Conservation (phyloP, 2,113 vertebrate species). For the sheep (Ovis aries) region DNA sequence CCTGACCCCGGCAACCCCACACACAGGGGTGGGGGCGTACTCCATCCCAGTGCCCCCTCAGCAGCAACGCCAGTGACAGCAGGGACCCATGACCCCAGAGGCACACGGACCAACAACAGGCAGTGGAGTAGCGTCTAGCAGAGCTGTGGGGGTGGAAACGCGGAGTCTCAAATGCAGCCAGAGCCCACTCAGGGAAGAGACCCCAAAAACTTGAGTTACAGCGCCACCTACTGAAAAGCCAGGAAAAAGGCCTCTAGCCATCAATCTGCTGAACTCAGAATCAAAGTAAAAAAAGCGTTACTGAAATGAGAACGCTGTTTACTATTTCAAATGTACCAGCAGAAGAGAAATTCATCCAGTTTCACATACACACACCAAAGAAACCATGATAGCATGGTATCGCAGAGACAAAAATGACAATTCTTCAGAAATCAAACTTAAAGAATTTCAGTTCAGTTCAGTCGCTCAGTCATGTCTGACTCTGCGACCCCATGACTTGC, state of each 20-base stretch:
- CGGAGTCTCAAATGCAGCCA: too few relatives aligned
- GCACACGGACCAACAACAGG: not conserved
- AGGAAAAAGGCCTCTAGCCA: not conserved
- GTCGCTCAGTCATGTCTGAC: too few relatives aligned
- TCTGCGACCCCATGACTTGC: too few relatives aligned
- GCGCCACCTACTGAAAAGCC: not conserved
- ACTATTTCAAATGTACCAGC: not conserved
- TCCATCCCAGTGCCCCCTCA: not conserved
- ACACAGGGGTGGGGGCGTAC: fast-evolving
- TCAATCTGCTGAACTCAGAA: not conserved
- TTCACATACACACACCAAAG: not conserved
- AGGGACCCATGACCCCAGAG: not conserved
- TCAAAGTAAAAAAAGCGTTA: not conserved
- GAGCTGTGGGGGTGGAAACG: not conserved
- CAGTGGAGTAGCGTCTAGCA: too few relatives aligned
- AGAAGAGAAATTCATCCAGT: not conserved
- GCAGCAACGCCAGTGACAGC: not conserved
- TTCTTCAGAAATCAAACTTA: not conserved
- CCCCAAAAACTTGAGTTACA: not conserved
- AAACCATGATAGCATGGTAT: not conserved
- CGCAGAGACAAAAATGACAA: not conserved
- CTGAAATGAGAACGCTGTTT: not conserved
- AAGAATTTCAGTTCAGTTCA: too few relatives aligned
- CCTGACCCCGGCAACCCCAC: not conserved
- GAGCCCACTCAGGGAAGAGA: not conserved